Conservation (phyloP, 2,113 vertebrate genomes). For the Platysteira castanea region DNA sequence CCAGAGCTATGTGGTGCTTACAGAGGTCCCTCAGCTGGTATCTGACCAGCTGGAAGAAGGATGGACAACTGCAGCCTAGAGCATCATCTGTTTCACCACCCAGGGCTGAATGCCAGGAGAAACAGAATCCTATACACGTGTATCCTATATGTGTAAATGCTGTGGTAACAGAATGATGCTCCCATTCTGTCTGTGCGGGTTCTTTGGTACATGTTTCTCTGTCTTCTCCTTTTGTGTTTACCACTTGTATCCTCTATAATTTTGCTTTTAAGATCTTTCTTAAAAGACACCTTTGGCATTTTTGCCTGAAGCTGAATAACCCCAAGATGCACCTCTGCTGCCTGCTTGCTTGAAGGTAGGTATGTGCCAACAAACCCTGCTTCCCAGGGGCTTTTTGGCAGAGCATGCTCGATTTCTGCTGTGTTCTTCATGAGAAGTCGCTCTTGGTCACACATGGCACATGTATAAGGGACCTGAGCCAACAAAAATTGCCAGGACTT, state of each 20-base stretch:
- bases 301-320: background rate
- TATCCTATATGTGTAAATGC: background rate
- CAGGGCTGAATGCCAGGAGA: background rate
- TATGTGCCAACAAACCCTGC: background rate
- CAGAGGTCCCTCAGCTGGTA: background rate
- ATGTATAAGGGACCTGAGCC: background rate
- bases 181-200: background rate
- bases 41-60: background rate
- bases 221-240: background rate
- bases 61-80: background rate
- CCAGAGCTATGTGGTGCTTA: background rate
- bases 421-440: background rate
- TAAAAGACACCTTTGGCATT: background rate
- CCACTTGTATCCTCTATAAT: background rate
- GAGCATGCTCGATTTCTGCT: background rate
- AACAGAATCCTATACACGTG: background rate
- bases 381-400: background rate
- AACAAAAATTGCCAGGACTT: background rate
- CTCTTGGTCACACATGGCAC: background rate
- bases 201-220: background rate
- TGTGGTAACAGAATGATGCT: background rate
- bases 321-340: background rate
- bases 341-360: background rate
- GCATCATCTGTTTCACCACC: background rate
- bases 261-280: background rate